A percentile compares a stretch with the other conserved stretches of the same genome.
Evolutionary conservation across 2,888 invertebrate species (phyloP).

Genomic region (Aphodius granarius): DNA sequence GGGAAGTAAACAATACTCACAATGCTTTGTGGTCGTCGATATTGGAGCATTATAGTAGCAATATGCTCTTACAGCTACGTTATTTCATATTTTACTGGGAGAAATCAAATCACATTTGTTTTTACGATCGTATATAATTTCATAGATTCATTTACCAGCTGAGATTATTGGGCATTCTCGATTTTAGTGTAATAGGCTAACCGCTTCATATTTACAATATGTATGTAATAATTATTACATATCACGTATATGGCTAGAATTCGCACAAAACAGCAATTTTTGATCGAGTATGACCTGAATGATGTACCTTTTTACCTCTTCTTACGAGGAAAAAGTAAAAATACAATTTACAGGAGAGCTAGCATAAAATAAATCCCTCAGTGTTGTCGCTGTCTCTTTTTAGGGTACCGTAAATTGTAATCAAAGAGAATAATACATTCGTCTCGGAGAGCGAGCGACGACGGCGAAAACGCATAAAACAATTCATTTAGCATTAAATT

Average conservation of each 20-base stretch:
- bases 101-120: background rate
- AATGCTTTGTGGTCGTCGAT: background rate
- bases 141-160: background rate
- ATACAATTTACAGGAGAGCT: background rate
- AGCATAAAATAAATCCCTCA: background rate
- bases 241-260: too few relatives aligned
- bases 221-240: too few relatives aligned
- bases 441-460: background rate
- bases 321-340: background rate
- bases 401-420: slow-evolving; percentile 1
- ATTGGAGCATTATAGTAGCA: background rate
- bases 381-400: background rate
- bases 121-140: background rate
- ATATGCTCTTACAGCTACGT: background rate
- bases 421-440: slow-evolving; percentile 13
- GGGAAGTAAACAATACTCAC: background rate
- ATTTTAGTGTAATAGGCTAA: too few relatives aligned
- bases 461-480: slow-evolving; percentile 4
- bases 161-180: background rate
- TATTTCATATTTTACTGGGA: background rate
- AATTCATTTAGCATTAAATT: slow-evolving; percentile 11
- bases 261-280: background rate
- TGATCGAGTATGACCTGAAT: background rate
- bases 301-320: background rate
- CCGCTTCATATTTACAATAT: too few relatives aligned